Evolutionary conservation across 2,113 vertebrate genomes (phyloP).

Genomic region (Jacana jacana): DNA sequence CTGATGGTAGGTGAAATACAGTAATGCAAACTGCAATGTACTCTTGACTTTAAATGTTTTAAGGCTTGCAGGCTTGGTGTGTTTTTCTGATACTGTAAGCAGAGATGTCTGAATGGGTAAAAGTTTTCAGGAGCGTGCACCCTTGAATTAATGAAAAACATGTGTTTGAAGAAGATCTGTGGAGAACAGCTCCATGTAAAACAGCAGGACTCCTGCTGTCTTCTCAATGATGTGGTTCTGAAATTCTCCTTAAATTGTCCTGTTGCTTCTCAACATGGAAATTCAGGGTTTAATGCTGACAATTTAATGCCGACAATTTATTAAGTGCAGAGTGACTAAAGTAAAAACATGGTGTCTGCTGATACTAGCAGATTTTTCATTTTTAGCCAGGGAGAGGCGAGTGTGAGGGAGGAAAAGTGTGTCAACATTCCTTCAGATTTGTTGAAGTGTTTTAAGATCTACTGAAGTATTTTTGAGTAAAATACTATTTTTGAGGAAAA

Average conservation of each 20-base stretch:
- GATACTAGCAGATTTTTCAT: background rate
- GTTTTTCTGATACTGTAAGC: background rate
- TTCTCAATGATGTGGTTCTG: background rate
- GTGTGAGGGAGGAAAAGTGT: background rate
- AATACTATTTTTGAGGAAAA: background rate
- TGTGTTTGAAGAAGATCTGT: background rate
- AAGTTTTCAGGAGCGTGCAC: background rate
- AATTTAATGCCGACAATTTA: background rate
- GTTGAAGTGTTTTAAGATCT: background rate
- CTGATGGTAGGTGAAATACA: background rate
- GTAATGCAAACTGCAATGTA: rapidly evolving
- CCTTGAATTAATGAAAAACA: background rate
- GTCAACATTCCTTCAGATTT: background rate
- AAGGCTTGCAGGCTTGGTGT: background rate
- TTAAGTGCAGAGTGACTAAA: background rate
- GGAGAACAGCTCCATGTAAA: background rate
- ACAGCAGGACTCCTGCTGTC: background rate
- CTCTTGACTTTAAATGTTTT: too few relatives aligned
- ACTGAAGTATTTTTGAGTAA: too few relatives aligned
- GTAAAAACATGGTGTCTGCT: background rate
- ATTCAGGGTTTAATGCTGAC: background rate
- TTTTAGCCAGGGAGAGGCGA: background rate
- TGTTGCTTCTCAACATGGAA: background rate
- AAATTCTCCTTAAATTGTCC: background rate
- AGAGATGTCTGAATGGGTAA: background rate